Evolutionary conservation across 1,140 invertebrate species (phyloP), one percentile per base, ranked within the genome.

Genomic region (Drosophila pectinifera): DNA sequence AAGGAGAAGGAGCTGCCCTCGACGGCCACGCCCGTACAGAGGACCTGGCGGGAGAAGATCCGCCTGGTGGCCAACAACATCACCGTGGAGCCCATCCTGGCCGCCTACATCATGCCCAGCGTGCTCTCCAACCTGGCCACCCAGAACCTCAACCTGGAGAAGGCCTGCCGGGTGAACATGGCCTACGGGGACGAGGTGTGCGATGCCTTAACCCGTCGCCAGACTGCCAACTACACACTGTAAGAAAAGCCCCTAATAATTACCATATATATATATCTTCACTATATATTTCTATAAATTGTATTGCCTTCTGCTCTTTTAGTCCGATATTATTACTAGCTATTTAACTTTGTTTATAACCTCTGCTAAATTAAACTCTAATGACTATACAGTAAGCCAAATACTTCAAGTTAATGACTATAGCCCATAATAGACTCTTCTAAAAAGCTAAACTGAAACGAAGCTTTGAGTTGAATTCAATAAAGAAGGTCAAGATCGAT

Each of bases 101-200:
- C 95, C 0, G 95, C 95, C 70, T 96, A 96, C 84, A 96, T 97
- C 14, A 96, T 96, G 93, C 95, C 96, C 1, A 95, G 95, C 62
- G 95, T 96, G 14, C 92, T 97, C 1, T 95, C 96, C 1, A 94
- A 94, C n/a, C 90, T 96, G 39, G 96, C 96, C 18, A 96, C 95
- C 14, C 96, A 96, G 91, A 96, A 97, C 92, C 93, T 97, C 14
- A 96, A 96, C 80, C 93, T 97, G 78, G 96, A 97, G 91, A 97
- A 97, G 92, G 96, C 96, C 0, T 97, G 96, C 82, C 93, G 96
- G 56, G 96, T 97, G 0, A 97, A 97, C 92, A 93, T 97, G 58
- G 93, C 92, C 11, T 96, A 96, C 70, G 93, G 94, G 1, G 94
- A 94, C 42, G 94, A 95, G 53, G 93, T 97, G 2, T 97, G 96